Evolutionary conservation across 2,888 invertebrate species (phyloP), one percentile per base, ranked within the genome.

Genomic region (Lamproptera curius): DNA sequence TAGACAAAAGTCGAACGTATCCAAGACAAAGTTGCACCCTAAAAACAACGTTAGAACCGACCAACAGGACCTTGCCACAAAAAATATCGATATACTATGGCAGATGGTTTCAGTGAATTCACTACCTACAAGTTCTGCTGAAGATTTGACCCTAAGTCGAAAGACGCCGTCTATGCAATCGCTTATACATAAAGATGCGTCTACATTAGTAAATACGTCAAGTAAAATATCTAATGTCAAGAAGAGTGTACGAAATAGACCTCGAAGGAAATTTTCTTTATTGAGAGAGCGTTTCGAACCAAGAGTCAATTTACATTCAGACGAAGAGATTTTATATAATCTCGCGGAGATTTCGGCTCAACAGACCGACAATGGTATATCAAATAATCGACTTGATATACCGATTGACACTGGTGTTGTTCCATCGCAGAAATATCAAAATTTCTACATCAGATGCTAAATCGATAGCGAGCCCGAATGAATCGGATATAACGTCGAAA

Each of bases 251-350:
- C 72, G 76, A 51, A 82, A 72, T 55, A 82, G 82, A 62, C 89
- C 90, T 0, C 77, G 89, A 48, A 73, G 90, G 55, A 91, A 90
- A 63, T 90, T 90, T 70, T 90, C 90, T 2, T 78, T 90, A 47
- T 63, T 91, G 13, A 78, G 90, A 57, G 91, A 91, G 59, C 84
- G 82, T 52, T 90, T 91, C 67, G 91, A 91, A 67, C 88, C 89
- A 15, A 84, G 82, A 63, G 48, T 62, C 20, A 76, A 76, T 51
- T 65, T 77, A 39, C 71, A 80, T 63, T 84, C 84, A 0, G 87
- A 88, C 56, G 85, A 86, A 70, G 88, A 87, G 73, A 73, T 77
- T 35, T 63, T 89, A 46, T 88, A 77, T 56, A 73, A 75, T 48
- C 75, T 75, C 45, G 68, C 76, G 40, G 83, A 84, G 54, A 80